Percentiles rank a stretch among this genome's conserved stretches.
These are phyloP conservation scores for Lottia gigantea DNA, from an alignment of 2,888 invertebrate species.

Conservation along the genomic window DNA sequence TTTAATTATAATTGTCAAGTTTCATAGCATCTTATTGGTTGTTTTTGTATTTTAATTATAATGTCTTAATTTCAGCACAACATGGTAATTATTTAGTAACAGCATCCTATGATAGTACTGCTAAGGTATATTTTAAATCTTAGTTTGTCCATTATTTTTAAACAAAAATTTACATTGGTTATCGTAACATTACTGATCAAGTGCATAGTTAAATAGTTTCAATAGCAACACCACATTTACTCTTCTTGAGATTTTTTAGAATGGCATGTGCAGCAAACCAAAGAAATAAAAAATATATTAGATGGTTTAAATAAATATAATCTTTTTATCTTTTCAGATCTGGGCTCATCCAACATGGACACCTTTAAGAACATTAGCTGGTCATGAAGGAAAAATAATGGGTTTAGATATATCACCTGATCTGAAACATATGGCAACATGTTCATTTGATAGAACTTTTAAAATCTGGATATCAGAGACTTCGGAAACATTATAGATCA, in stretches of 20 bases:
- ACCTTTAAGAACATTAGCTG: slow-evolving; percentile 91
- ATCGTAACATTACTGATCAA: no score
- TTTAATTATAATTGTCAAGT: no score
- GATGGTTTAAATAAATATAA: no score
- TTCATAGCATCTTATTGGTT: no score
- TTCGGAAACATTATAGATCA: slow-evolving; percentile 41
- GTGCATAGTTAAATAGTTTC: no score
- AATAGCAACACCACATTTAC: no score
- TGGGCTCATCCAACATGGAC: slow-evolving; percentile 99
- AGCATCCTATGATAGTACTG: slow-evolving; percentile 90
- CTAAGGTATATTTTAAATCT: slow-evolving; percentile 75
- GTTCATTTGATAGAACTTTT: slow-evolving; percentile 96
- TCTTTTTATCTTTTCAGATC: slow-evolving; percentile 70
- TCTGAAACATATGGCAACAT: slow-evolving; percentile 90
- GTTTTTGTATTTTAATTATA: no score
- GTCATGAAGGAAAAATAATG: slow-evolving; percentile 98
- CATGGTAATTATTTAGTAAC: slow-evolving; percentile 89
- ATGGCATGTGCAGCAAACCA: no score
- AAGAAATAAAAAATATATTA: no score
- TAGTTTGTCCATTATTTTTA: not conserved
- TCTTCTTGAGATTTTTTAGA: no score
- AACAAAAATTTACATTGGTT: no score
- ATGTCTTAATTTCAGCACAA: slow-evolving; percentile 49
- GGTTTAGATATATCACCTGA: slow-evolving; percentile 89
- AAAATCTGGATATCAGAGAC: slow-evolving; percentile 83